Percentiles rank a stretch among this genome's conserved stretches.
Evolutionary conservation across 2,888 invertebrate species (phyloP).

Genomic region (Cristatella mucedo): DNA sequence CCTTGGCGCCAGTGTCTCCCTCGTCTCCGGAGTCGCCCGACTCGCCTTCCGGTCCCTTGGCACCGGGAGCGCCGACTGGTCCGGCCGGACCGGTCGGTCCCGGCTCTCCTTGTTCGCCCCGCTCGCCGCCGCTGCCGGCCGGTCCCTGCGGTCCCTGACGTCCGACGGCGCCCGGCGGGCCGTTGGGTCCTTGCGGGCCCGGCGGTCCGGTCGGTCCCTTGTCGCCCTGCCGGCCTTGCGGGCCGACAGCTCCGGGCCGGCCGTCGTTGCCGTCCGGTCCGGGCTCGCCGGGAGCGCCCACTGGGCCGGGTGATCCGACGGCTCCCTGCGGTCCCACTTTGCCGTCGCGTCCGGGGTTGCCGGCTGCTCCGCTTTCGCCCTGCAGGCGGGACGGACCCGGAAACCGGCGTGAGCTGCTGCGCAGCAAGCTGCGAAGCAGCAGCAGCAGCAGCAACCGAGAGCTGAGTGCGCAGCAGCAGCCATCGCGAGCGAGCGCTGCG

Average conservation of each 20-base stretch:
- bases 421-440: no score
- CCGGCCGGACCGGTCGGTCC: conserved; percentile 11
- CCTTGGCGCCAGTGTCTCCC: conserved; percentile 15
- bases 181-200: no score
- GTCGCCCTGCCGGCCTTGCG: conserved; percentile 13
- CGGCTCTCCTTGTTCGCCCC: conserved; percentile 9
- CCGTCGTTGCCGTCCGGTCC: conserved; percentile 10
- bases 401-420: no score
- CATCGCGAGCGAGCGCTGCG: no score
- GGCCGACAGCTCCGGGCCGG: neutral
- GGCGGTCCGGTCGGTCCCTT: no score
- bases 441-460: no score
- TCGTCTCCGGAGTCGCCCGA: conserved; percentile 11
- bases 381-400: conserved; percentile 8
- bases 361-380: conserved; percentile 1
- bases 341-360: no score
- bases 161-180: no score
- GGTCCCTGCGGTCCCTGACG: conserved; percentile 15
- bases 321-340: conserved; percentile 15
- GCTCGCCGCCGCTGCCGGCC: conserved; percentile 16
- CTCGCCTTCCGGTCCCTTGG: conserved; percentile 13
- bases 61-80: conserved; percentile 2
- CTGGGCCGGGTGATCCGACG: conserved; percentile 16
- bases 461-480: no score
- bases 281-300: conserved; percentile 5